Evolutionary conservation across 2,113 vertebrate genomes (phyloP).

Genomic region (Pygoscelis adeliae): DNA sequence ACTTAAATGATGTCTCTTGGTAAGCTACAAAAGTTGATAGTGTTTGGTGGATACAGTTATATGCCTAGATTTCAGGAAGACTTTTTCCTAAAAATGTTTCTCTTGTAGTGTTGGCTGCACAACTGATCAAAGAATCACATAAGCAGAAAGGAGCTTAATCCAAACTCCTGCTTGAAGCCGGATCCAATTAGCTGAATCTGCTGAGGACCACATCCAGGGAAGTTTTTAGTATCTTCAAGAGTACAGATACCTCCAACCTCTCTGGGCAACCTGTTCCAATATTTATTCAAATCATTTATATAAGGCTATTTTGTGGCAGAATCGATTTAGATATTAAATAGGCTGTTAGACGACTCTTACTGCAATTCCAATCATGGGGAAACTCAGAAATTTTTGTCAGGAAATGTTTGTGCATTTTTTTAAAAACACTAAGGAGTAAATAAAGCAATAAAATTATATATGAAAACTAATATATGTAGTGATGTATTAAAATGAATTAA

Average conservation of each 20-base stretch:
- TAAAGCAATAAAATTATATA: background rate
- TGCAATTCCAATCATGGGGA: background rate
- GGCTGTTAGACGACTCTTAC: background rate
- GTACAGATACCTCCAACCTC: background rate
- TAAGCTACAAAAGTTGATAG: background rate
- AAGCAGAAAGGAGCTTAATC: background rate
- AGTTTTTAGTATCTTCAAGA: background rate
- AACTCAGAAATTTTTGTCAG: background rate
- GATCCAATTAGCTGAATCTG: background rate
- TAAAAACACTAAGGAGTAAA: background rate
- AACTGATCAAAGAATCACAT: background rate
- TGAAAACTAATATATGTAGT: background rate
- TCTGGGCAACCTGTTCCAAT: background rate
- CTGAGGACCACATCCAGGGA: background rate
- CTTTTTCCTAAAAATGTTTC: background rate
- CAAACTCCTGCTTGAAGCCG: background rate
- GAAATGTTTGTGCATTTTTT: background rate
- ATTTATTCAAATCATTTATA: background rate
- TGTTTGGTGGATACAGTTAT: background rate
- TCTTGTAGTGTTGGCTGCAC: background rate
- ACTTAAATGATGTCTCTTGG: background rate
- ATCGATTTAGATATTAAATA: background rate
- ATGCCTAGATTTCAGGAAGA: background rate
- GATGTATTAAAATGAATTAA: background rate
- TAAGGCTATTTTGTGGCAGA: background rate